These are phyloP conservation scores for Micromys minutus DNA, from an alignment of 2,113 vertebrate genomes.

Conservation along the genomic window DNA sequence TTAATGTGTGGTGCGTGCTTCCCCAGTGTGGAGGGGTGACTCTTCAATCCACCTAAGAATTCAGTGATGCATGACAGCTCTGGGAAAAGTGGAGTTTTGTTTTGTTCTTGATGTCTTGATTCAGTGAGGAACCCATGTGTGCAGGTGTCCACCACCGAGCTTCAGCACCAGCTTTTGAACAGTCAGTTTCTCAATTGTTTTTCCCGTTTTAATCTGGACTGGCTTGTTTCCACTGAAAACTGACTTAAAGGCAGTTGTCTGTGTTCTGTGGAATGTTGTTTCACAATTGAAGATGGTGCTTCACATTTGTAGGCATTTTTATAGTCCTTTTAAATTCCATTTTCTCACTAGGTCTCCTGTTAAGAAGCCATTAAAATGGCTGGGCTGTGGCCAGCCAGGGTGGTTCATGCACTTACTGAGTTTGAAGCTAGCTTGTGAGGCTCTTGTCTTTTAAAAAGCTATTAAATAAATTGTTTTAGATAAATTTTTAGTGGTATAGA, in stretches of 20 bases:
- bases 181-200: background rate
- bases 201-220: background rate
- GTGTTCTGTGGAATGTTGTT: background rate
- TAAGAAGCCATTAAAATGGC: constrained; percentile 23
- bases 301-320: background rate
- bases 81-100: background rate
- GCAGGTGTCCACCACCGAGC: background rate
- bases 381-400: background rate
- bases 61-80: background rate
- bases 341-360: background rate
- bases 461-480: background rate
- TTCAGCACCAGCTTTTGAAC: too few species aligned
- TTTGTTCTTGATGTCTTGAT: background rate
- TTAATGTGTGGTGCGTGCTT: background rate
- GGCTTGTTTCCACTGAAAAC: constrained; percentile 38
- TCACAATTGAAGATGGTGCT: background rate
- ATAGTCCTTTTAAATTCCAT: background rate
- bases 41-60: too few species aligned
- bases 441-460: background rate
- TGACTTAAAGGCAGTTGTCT: background rate
- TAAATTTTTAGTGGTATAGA: constrained; percentile 13
- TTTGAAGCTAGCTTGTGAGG: background rate
- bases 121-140: background rate
- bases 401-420: background rate
- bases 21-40: accelerated